Conservation (phyloP, 2,888 invertebrate species). For the Hirtodrosophila histrioides region DNA sequence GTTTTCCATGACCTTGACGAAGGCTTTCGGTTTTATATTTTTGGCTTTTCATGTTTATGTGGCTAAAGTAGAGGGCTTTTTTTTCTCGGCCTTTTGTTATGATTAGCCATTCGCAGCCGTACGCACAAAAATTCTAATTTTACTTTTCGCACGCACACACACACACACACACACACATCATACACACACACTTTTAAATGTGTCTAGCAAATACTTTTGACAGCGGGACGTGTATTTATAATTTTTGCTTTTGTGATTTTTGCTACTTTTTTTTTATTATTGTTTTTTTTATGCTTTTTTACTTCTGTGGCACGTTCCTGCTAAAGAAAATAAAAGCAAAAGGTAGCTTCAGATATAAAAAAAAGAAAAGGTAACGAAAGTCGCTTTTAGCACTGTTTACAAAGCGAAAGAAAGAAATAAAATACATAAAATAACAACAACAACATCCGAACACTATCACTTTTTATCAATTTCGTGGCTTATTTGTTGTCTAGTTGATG, state of each 20-base stretch:
- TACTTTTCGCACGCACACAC: conserved; percentile 70
- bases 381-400: conserved; percentile 47
- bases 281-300: conserved; percentile 18
- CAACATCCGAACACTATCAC: conserved; percentile 60
- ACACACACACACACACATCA: conserved; percentile 13
- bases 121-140: conserved; percentile 79
- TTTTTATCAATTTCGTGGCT: conserved; percentile 49
- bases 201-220: conserved; percentile 50
- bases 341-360: conserved; percentile 14
- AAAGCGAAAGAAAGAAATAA: conserved; percentile 33
- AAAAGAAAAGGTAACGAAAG: conserved; percentile 51
- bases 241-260: conserved; percentile 49
- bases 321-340: conserved; percentile 54
- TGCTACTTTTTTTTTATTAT: conserved; percentile 20
- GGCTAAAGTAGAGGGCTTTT: conserved; percentile 31
- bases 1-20: conserved; percentile 54
- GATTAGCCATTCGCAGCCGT: conserved; percentile 74
- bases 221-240: conserved; percentile 51
- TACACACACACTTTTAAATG: conserved; percentile 19
- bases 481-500: conserved; percentile 15
- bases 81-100: conserved; percentile 67
- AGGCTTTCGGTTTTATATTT: conserved; percentile 47
- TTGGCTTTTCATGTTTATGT: conserved; percentile 42
- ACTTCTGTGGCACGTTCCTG: conserved; percentile 55
- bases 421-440: conserved; percentile 36